Base-by-base conservation (phyloP, 2,888 invertebrate species). In the Drosophila subsilvestris region DNA sequence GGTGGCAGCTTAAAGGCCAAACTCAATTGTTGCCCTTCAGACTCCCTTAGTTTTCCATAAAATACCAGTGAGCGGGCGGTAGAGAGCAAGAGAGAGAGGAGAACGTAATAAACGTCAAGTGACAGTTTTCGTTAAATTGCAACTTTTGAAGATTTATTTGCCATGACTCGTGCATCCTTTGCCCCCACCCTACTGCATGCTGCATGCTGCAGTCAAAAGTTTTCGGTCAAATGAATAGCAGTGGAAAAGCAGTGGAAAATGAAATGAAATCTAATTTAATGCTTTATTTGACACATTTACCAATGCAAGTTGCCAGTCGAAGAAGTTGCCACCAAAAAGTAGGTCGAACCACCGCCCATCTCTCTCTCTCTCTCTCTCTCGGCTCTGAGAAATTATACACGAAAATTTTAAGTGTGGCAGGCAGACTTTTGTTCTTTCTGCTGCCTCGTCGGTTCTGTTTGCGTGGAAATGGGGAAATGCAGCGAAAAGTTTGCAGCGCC, bases 181-280 rank as follows among this genome's bases (percentile, higher is more conserved):
- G 27, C 32, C 20, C 20, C 43, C 32, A 1, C 2, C 14, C 37
- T 2, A 20, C 32, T 3, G 12, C 5, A 0, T 12, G 1, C 14
- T 0, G 14, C 14, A 48, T 22, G 37, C 54, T 63, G 65, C 55
- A 63, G 71, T 63, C 63, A 69, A 75, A 80, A 71, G 55, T 74
- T 75, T 75, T 56, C 17, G 47, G 67, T 47, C 54, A 56, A 49
- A 47, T 60, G 69, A 66, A 66, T 66, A 66, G 65, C 32, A 32
- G 37, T 54, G 65, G 48, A 48, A 49, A 48, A 49, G 55, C 54
- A 71, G 47, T 49, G 42, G 56, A 69, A 66, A 65, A 54, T 75
- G 74, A 74, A 85, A 78, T 85, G 74, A 74, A 85, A 78, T 85
- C 88, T 86, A 88, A 86, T 86, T 86, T 80, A 75, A 78, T 58